A percentile compares a stretch with the other conserved stretches of the same genome.
phyloP scores from a whole-genome alignment of 2,797 vertebrate species.

The Peromyscus eremicus region DNA sequence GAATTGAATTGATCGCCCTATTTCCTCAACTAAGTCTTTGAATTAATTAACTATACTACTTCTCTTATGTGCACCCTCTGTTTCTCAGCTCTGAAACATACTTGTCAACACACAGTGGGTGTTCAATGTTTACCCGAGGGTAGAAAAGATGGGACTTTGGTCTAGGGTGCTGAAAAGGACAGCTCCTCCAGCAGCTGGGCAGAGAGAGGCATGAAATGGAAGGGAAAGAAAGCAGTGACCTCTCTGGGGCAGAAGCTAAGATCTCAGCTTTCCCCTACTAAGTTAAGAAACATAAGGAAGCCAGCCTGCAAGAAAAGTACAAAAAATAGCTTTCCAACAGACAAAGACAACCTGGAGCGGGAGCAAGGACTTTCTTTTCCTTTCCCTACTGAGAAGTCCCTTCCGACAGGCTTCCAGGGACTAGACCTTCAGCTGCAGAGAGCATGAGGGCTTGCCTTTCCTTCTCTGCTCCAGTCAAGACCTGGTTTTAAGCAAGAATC shows the following conservation, averaged over 20 bases:
- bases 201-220: neutral
- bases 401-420: neutral
- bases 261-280: neutral
- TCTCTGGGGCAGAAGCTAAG: slow-evolving; percentile 7
- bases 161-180: slow-evolving; percentile 80
- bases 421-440: neutral
- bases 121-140: neutral
- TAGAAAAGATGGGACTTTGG: slow-evolving; percentile 15
- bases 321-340: slow-evolving; percentile 25
- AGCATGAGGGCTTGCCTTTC: neutral
- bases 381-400: neutral
- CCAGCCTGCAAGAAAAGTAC: neutral
- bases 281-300: slow-evolving; percentile 44
- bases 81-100: slow-evolving; percentile 25
- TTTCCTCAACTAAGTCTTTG: slow-evolving; percentile 46
- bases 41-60: slow-evolving; percentile 39
- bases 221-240: neutral
- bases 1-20: slow-evolving; percentile 21
- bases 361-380: neutral
- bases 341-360: neutral
- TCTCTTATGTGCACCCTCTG: neutral
- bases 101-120: slow-evolving; percentile 37
- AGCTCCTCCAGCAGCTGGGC: slow-evolving; percentile 71
- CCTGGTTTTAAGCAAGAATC: slow-evolving; percentile 77
- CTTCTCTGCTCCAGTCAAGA: slow-evolving; percentile 44